phyloP scores from a whole-genome alignment of 2,888 invertebrate species.

The Watsonalla cultraria region DNA sequence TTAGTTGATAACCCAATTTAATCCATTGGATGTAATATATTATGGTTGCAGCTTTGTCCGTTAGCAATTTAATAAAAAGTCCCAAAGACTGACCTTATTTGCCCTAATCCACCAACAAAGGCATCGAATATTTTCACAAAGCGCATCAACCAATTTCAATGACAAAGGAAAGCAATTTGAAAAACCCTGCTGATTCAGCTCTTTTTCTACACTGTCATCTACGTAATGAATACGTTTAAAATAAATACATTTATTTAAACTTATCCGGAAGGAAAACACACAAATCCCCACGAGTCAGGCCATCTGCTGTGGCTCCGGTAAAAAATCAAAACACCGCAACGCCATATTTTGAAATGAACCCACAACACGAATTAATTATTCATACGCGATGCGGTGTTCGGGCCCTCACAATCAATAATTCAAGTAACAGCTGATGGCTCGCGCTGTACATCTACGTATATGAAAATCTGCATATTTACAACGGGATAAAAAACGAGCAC shows the following conservation, averaged over 20 bases:
- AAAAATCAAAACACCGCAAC: slow-evolving; percentile 20
- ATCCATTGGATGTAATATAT: too few species aligned
- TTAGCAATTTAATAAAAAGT: slow-evolving; percentile 9
- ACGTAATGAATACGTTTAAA: slow-evolving; percentile 40
- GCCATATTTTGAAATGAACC: slow-evolving; percentile 25
- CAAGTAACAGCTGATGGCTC: slow-evolving; percentile 27
- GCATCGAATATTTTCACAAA: slow-evolving; percentile 17
- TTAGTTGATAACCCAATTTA: too few species aligned
- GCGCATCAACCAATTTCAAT: slow-evolving; percentile 39
- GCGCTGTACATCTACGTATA: slow-evolving; percentile 8
- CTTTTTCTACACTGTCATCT: slow-evolving; percentile 35
- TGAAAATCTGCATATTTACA: slow-evolving; percentile 23
- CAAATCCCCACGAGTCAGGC: slow-evolving; percentile 7
- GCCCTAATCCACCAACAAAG: slow-evolving; percentile 27
- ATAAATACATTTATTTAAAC: slow-evolving; percentile 19
- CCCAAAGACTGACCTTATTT: slow-evolving; percentile 11
- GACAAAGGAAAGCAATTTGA: slow-evolving; percentile 50
- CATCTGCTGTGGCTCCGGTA: slow-evolving; percentile 12
- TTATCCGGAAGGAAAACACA: slow-evolving; percentile 11
- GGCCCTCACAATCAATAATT: slow-evolving; percentile 36
- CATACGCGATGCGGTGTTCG: slow-evolving; percentile 24
- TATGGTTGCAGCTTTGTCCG: not conserved
- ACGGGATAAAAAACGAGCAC: slow-evolving; percentile 19
- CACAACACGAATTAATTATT: slow-evolving; percentile 33
- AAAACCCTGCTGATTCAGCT: slow-evolving; percentile 37